Evolutionary conservation across 2,888 invertebrate species (phyloP), one percentile per base, ranked within the genome.

Genomic region (Drepana falcataria): DNA sequence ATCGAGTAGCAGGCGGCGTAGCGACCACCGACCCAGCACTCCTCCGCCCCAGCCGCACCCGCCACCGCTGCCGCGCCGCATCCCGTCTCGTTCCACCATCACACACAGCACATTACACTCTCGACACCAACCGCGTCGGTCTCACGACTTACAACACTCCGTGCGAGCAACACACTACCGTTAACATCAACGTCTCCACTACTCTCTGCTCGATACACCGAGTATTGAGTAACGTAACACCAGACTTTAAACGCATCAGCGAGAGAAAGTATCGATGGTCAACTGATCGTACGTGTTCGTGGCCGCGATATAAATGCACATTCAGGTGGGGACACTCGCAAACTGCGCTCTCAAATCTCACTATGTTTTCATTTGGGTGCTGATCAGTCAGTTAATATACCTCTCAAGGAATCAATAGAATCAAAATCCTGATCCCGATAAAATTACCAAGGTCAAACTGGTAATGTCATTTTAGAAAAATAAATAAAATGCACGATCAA

Each of bases 1-100:
- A 66, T 95, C 94, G 57, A 95, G 94, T 56, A 95, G 91, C 60
- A 95, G 85, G 59, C 94, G 92, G 51, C 95, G 92, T 48, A 95
- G 81, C 34, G 95, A 95, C 91, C 94, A 94, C 68, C 95, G 87
- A 60, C 91, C 87, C 53, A 90, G 78, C 63, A 88, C 77, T 56
- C 90, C 91, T 59, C 89, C 87, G 63, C 90, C 87, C 83, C 91
- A 88, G 72, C 87, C 81, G 62, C 88, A 87, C 62, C 87, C 85
- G 49, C 83, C 80, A 56, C 83, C 81, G 71, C 87, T 79, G 61
- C 88, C 87, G 58, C 89, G 86, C 61, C 89, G 72, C 83, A 83
- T 83, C n/a, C 83, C 83, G 55, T 86, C 88, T 48, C 87, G 79
- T 67, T 85, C 87, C 75, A 89, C 87, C 86, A 87, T 88, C 83